phyloP scores from a whole-genome alignment of 2,113 vertebrate genomes.

The human region DNA sequence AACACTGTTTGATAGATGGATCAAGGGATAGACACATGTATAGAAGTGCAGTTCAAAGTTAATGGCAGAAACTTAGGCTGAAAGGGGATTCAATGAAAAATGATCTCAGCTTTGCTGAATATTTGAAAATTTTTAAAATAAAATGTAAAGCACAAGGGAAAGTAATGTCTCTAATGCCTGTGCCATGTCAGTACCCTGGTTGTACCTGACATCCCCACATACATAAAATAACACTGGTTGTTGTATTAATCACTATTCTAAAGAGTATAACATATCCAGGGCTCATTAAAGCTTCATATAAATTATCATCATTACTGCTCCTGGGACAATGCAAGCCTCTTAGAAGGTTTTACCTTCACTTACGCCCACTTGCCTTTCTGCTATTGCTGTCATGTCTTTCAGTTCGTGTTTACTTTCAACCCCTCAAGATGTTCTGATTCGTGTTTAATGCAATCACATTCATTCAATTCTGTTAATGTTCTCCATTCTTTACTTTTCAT shows the following conservation, averaged over 20 bases:
- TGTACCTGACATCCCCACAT: too few relatives aligned
- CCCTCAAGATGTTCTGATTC: background rate
- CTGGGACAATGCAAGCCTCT: background rate
- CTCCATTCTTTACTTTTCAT: background rate
- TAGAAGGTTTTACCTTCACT: background rate
- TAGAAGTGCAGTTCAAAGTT: rapidly evolving
- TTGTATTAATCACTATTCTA: background rate
- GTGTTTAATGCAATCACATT: background rate
- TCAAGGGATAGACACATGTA: background rate
- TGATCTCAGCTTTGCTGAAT: background rate
- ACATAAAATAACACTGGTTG: background rate
- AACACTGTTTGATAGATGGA: background rate
- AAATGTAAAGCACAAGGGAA: background rate
- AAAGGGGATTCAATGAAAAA: background rate
- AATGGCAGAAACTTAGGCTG: background rate
- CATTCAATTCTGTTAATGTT: background rate
- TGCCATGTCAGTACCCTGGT: rapidly evolving
- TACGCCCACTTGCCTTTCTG: background rate
- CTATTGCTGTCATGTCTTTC: background rate
- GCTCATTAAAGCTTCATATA: background rate
- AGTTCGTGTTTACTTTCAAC: background rate
- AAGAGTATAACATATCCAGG: background rate
- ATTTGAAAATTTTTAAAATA: background rate
- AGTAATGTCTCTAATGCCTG: background rate
- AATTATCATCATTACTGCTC: background rate